Evolutionary conservation across 2,888 invertebrate genomes (phyloP).

Genomic region (Drosophila buzzatii): DNA sequence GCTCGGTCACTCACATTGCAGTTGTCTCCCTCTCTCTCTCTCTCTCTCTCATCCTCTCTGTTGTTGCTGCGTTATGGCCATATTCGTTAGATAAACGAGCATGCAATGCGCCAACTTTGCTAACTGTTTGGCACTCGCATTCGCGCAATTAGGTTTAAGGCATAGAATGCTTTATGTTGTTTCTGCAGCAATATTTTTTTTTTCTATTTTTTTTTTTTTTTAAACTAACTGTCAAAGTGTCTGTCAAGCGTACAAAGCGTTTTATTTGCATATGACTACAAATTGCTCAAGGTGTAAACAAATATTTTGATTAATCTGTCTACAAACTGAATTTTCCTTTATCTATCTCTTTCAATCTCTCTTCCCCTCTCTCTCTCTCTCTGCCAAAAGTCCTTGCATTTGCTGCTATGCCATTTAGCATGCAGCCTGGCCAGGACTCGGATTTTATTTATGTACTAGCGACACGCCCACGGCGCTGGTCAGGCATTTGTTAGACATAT

Average conservation of each 20-base stretch:
- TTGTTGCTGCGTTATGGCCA: constrained; percentile 20
- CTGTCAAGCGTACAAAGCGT: background rate
- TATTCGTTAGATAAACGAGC: constrained; percentile 54
- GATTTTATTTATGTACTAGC: constrained; percentile 41
- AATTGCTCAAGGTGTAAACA: background rate
- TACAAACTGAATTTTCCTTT: background rate
- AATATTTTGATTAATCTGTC: background rate
- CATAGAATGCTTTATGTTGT: background rate
- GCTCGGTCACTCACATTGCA: constrained; percentile 44
- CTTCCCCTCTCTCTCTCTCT: background rate
- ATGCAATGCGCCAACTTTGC: constrained; percentile 52
- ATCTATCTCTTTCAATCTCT: background rate
- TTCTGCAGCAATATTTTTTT: background rate
- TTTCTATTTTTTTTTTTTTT: background rate
- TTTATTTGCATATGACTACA: background rate
- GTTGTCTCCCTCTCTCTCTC: constrained; percentile 5
- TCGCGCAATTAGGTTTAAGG: constrained; percentile 20
- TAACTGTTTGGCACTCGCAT: constrained; percentile 33
- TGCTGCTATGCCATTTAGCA: background rate
- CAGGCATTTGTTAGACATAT: background rate
- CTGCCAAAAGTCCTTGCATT: background rate
- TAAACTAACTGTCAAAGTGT: background rate
- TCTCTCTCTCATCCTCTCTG: background rate
- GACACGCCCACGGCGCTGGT: constrained; percentile 17
- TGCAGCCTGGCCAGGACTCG: constrained; percentile 2